Evolutionary conservation across 2,888 invertebrate genomes (phyloP).

Genomic region (Aphrophora alni): DNA sequence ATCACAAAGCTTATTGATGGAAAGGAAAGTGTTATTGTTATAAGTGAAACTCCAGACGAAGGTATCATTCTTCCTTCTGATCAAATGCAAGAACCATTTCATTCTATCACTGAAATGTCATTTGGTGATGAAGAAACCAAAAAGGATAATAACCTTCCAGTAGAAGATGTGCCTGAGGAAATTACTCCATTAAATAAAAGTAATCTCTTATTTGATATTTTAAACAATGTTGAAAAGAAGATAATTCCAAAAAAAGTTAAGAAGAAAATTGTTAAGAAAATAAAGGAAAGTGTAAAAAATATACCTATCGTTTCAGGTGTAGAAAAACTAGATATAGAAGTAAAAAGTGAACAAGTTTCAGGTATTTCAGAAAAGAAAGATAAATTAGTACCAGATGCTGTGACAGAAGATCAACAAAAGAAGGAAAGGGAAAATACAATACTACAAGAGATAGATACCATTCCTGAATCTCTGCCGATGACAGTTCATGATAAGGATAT

Average conservation of each 20-base stretch:
- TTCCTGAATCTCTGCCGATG: not conserved
- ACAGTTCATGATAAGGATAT: too few species aligned
- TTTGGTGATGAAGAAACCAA: not conserved
- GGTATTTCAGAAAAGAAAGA: too few species aligned
- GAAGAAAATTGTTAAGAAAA: not conserved
- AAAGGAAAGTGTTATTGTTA: constrained; percentile 38
- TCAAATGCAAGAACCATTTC: not conserved
- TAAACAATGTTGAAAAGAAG: constrained; percentile 7
- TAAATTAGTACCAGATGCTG: not conserved
- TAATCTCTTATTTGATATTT: constrained; percentile 13
- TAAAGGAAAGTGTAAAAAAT: not conserved
- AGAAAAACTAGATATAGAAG: too few species aligned
- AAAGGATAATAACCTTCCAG: not conserved
- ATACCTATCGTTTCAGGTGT: too few species aligned
- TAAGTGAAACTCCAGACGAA: constrained; percentile 37
- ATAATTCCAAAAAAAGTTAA: constrained; percentile 13
- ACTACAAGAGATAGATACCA: constrained; percentile 12
- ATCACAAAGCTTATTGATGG: constrained; percentile 42
- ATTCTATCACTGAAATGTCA: not conserved
- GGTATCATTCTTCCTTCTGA: not conserved
- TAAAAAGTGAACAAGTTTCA: too few species aligned
- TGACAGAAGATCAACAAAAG: not conserved
- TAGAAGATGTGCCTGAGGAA: not conserved
- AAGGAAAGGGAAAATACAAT: constrained; percentile 21
- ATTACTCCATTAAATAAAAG: not conserved